phyloP scores from a whole-genome alignment of 2,113 vertebrate species.

The Thunnus maccoyii region DNA sequence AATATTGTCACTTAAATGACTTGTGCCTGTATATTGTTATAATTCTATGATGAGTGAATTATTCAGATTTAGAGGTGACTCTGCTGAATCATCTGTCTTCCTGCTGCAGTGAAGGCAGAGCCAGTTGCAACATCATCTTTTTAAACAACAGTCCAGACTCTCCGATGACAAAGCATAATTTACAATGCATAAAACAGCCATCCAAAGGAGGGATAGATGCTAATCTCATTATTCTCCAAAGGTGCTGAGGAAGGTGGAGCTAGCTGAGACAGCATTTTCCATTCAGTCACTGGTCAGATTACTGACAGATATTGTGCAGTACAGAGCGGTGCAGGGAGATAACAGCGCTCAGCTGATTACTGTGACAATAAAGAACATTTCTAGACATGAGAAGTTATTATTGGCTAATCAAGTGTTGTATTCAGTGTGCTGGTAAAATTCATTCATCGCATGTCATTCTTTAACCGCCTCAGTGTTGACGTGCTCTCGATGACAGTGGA shows the following conservation, averaged over 20 bases:
- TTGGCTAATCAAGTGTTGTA: constrained; percentile 1
- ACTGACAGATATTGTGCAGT: background rate
- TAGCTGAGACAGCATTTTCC: background rate
- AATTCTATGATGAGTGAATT: background rate
- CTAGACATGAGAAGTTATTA: background rate
- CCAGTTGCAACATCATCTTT: constrained; percentile 8
- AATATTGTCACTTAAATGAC: background rate
- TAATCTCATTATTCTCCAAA: background rate
- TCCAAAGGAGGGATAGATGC: no score
- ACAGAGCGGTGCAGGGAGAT: constrained; percentile 1
- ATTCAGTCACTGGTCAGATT: constrained; percentile 4
- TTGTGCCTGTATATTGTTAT: background rate
- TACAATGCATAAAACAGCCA: background rate
- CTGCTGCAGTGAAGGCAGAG: background rate
- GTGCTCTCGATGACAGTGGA: no score
- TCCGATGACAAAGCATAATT: background rate
- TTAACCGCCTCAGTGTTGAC: no score
- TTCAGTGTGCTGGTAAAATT: background rate
- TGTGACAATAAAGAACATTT: background rate
- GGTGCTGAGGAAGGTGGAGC: background rate
- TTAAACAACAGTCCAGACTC: background rate
- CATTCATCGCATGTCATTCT: no score
- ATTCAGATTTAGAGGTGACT: background rate
- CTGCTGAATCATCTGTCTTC: constrained; percentile 1
- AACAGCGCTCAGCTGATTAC: background rate